A percentile compares a stretch with the other conserved stretches of the same genome.
Evolutionary conservation across 53 echinoderm and acorn worm genomes (phyloP).

Genomic region (Temnopleurus reevesii): DNA sequence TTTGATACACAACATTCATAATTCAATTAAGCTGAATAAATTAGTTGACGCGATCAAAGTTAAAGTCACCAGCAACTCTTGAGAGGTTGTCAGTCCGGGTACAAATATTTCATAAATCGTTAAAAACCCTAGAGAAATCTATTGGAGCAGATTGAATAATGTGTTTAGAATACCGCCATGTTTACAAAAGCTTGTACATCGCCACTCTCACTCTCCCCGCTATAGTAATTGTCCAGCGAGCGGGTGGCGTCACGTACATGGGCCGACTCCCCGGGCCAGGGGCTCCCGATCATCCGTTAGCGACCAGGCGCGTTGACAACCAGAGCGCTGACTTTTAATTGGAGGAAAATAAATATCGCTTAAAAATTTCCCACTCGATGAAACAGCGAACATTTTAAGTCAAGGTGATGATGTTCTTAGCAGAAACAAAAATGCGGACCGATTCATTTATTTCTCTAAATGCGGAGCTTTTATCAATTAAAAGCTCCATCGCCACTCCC

Average conservation of each 20-base stretch:
- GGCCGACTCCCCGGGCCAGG: neutral
- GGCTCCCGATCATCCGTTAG: slow-evolving; percentile 32
- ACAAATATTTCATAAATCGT: slow-evolving; percentile 52
- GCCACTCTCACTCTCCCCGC: neutral
- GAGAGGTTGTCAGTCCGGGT: neutral
- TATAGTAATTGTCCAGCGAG: slow-evolving; percentile 7
- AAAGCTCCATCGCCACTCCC: neutral
- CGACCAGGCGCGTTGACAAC: slow-evolving; percentile 23
- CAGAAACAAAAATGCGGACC: neutral
- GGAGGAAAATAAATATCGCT: slow-evolving; percentile 53
- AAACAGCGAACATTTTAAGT: slow-evolving; percentile 29
- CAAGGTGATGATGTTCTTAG: slow-evolving; percentile 11
- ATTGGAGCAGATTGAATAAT: neutral
- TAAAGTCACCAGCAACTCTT: neutral
- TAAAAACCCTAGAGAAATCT: neutral
- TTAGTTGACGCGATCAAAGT: slow-evolving; percentile 10
- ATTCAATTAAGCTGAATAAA: slow-evolving; percentile 42
- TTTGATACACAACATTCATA: neutral
- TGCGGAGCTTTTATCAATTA: neutral
- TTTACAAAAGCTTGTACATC: slow-evolving; percentile 28
- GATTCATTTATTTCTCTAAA: neutral
- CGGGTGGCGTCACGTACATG: slow-evolving; percentile 29
- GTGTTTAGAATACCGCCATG: slow-evolving; percentile 42
- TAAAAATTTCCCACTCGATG: slow-evolving; percentile 17
- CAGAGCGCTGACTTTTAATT: slow-evolving; percentile 37